Evolutionary conservation across 1,140 invertebrate genomes (phyloP), one percentile per base, ranked within the genome.

Genomic region (Bactericera cockerelli): DNA sequence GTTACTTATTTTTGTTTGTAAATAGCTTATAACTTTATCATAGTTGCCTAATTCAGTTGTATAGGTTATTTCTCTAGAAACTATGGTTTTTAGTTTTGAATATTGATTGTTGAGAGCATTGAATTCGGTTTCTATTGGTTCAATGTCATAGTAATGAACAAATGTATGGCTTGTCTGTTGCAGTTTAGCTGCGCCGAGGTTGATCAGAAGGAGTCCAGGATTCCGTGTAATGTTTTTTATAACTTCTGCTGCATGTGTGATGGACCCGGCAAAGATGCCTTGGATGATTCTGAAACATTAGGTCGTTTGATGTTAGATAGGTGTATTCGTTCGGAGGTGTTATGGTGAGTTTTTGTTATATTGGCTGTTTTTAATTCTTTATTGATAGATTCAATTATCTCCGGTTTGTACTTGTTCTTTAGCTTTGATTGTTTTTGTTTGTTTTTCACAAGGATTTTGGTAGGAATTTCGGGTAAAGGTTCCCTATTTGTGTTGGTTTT

Each of bases 141-240:
- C 21, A 2, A 33, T 10, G 8, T 28, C n/a, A 16, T 57, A 57
- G n/a, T 31, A 57, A 16, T 57, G 56, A 2, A 33, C 14, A n/a
- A 57, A n/a, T 2, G 56, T 57, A 28, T 31, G 26, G 14, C 13
- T 31, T 10, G 25, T 28, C 8, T 22, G 14, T 33, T 57, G 22
- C 14, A 57, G n/a, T 57, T 33, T 57, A 11, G 56, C 56, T 2
- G 56, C 10, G 13, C 56, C 56, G 24, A 57, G 56, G 24, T 28
- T 33, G 6, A 57, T 26, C 10, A 28, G 26, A 2, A 57, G 21
- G 2, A 57, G 2, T 31, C 56, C 56, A 4, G 56, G 25, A 16
- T 57, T 57, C 11, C 36, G 10, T 26, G 56, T 31, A 11, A 57
- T 57, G 21, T 57, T 33, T 53, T n/a, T 3, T 53, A n/a, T 21